These are phyloP conservation scores for Acromyrmex charruanus DNA, from an alignment of 1,140 invertebrate genomes.

Conservation along the genomic window DNA sequence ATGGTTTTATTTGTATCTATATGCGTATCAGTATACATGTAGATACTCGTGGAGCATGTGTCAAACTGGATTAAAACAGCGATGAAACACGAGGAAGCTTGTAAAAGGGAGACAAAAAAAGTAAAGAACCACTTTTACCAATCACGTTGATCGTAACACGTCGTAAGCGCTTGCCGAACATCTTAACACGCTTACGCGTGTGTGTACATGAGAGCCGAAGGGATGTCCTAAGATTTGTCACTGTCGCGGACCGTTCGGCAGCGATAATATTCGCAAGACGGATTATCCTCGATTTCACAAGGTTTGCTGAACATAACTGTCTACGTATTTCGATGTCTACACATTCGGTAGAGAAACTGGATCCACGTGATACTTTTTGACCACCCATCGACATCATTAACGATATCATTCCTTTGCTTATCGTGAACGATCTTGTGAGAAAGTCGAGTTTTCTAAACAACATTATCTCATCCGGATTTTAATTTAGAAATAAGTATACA, in stretches of 20 bases:
- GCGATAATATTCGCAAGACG: constrained; percentile 71
- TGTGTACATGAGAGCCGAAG: constrained; percentile 14
- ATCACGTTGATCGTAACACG: constrained; percentile 47
- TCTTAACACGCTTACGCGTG: constrained; percentile 8
- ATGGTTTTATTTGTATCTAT: constrained; percentile 12
- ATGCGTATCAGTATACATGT: constrained; percentile 15
- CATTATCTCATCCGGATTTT: constrained; percentile 7
- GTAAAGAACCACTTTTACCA: constrained; percentile 43
- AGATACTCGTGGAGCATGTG: constrained; percentile 48
- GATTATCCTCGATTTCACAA: constrained; percentile 57
- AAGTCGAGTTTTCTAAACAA: constrained; percentile 12
- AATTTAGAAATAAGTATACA: neutral
- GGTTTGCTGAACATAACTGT: constrained; percentile 57
- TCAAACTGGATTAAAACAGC: constrained; percentile 48
- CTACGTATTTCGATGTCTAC: constrained; percentile 20
- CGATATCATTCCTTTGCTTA: constrained; percentile 16
- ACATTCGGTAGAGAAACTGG: constrained; percentile 41
- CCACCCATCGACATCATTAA: constrained; percentile 34
- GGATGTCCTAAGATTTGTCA: constrained; percentile 72
- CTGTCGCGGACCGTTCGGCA: constrained; percentile 56
- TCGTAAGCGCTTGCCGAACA: constrained; percentile 14
- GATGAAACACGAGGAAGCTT: constrained; percentile 58
- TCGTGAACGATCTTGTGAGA: neutral
- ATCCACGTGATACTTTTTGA: constrained; percentile 33
- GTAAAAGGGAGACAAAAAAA: constrained; percentile 41